Conservation (phyloP, 2,113 vertebrate species). For the Nothocercus julius region DNA sequence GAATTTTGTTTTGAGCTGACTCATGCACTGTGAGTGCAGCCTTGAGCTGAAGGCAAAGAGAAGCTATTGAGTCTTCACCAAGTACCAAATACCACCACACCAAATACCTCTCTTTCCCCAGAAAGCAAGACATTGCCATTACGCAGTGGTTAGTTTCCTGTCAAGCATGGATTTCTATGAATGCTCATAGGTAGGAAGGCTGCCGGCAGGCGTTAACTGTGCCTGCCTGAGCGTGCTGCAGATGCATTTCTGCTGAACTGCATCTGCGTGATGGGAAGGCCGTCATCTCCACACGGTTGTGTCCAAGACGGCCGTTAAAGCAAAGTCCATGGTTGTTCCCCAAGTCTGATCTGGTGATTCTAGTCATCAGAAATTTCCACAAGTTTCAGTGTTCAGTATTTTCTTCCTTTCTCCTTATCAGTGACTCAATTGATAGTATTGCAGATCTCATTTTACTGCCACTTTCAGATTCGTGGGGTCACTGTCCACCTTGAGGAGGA, state of each 20-base stretch:
- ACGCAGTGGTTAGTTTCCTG: neutral
- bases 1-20: neutral
- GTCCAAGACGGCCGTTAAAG: neutral
- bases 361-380: neutral
- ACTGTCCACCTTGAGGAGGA: neutral
- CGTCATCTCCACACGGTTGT: neutral
- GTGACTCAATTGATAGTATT: neutral
- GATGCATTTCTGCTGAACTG: neutral
- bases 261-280: neutral
- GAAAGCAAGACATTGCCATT: neutral
- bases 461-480: neutral
- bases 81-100: no score
- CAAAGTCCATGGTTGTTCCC: neutral
- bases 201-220: neutral
- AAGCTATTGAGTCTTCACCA: neutral
- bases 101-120: neutral
- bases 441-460: neutral
- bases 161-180: neutral
- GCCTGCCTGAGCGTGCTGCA: neutral
- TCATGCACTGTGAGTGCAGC: neutral
- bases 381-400: neutral
- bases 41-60: fast-evolving
- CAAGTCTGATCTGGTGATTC: neutral
- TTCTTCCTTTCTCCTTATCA: neutral
- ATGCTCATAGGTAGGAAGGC: neutral